A percentile compares a stretch with the other conserved stretches of the same genome.
phyloP scores from a whole-genome alignment of 2,797 vertebrate species.

The Enteromius radiatus region DNA sequence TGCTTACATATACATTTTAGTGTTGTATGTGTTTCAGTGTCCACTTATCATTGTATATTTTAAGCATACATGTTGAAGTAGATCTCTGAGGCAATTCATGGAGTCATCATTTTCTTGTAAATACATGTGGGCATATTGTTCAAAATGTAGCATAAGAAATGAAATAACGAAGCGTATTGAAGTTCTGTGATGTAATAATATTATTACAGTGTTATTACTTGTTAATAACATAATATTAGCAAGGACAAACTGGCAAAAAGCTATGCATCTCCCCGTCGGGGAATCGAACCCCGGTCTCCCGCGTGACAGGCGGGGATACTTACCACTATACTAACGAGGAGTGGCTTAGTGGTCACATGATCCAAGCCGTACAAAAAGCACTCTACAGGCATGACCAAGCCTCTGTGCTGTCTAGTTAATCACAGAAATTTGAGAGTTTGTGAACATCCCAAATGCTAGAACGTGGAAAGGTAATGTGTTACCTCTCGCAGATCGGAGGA shows the following conservation, averaged over 20 bases:
- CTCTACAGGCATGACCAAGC: too few relatives aligned
- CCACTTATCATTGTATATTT: background rate
- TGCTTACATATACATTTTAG: background rate
- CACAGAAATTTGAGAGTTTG: background rate
- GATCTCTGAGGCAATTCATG: background rate
- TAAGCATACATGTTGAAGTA: background rate
- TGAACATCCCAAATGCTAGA: background rate
- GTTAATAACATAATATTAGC: background rate
- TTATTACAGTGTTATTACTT: background rate
- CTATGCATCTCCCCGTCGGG: slow-evolving; percentile 62
- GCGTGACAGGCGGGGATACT: slow-evolving; percentile 38
- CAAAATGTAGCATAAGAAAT: background rate
- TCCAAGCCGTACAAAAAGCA: rapidly evolving
- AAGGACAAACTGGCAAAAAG: background rate
- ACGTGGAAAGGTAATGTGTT: background rate
- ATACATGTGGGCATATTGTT: background rate
- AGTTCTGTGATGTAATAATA: background rate
- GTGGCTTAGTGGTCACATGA: background rate
- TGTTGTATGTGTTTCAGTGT: background rate
- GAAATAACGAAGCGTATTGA: background rate
- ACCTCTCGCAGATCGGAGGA: slow-evolving; percentile 81
- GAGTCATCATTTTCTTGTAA: background rate
- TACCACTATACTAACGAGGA: slow-evolving; percentile 73
- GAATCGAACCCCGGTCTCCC: slow-evolving; percentile 71
- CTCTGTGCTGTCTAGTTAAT: too few relatives aligned